Evolutionary conservation across 2,797 vertebrate species (phyloP), one percentile per base, ranked within the genome.

Genomic region (Thripadectes ignobilis): DNA sequence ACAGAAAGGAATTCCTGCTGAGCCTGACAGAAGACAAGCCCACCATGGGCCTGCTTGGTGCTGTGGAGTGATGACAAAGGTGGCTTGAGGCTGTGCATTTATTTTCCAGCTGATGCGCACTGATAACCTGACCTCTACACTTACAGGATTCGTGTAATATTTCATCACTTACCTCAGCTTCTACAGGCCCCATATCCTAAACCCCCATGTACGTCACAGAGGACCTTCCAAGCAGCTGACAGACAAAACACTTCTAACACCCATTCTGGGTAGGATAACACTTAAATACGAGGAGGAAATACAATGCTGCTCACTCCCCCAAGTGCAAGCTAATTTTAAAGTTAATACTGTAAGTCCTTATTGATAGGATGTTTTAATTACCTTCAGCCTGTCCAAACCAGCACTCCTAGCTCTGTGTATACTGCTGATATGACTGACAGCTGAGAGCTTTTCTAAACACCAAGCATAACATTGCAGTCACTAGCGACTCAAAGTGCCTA

Each of bases 381-480:
- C 83, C 63, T 67, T 74, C 51, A 94, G 82, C 41, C 39, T 88
- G 72, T 81, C 94, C 74, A 80, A 80, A 80, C n/a, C 57, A 94
- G 59, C 32, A 34, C 80, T 95, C 84, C 84, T 92, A 93, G 48
- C 57, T 55, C 71, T 69, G 36, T 45, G 55, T 34, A 49, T 78
- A 71, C 77, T 94, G 86, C 86, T 93, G 49, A 76, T 51, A n/a
- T 55, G 62, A 84, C 48, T 82, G 93, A 69, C 74, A 95, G 91
- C 69, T 94, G 73, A 89, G 29, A 94, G 93, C 71, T 95, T 89
- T 79, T 82, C 85, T 72, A 86, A 94, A 94, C 94, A 87, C 65
- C 67, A 49, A 80, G 67, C 34, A 58, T n/a, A 96, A 73, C 77
- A 74, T 3, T 52, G 69, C 65, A 85, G 65, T 57, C 52, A 69